phyloP scores from a whole-genome alignment of 2,888 invertebrate genomes.

The Galerucella nymphaeae region DNA sequence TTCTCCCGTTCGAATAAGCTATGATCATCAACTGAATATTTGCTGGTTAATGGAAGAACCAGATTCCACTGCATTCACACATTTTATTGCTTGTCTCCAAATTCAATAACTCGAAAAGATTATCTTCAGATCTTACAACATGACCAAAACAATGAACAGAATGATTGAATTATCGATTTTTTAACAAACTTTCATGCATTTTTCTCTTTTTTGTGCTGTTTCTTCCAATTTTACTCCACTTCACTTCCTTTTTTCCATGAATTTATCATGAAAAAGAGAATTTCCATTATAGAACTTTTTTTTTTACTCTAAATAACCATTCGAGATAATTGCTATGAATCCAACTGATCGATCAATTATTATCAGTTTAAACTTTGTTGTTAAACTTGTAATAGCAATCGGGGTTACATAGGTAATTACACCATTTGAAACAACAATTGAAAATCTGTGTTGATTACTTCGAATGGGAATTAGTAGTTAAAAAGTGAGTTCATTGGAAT shows the following conservation, averaged over 20 bases:
- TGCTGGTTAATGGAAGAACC: background rate
- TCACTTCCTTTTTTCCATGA: too few species aligned
- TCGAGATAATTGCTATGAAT: background rate
- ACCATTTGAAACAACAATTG: background rate
- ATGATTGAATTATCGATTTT: too few species aligned
- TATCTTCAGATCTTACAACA: too few species aligned
- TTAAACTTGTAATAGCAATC: background rate
- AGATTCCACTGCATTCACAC: background rate
- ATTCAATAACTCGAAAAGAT: too few species aligned
- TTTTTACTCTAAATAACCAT: background rate
- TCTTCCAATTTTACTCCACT: too few species aligned
- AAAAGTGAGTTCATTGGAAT: background rate
- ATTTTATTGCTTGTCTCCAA: too few species aligned
- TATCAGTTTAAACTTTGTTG: background rate
- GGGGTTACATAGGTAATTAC: slow-evolving; percentile 4
- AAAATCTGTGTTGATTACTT: slow-evolving; percentile 8
- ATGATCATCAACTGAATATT: background rate
- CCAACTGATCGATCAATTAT: background rate
- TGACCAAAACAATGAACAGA: too few species aligned
- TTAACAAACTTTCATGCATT: too few species aligned
- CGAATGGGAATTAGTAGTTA: background rate
- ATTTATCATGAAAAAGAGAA: too few species aligned
- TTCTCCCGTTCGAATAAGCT: background rate
- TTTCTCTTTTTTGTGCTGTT: too few species aligned
- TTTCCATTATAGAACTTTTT: background rate